Base-by-base conservation (phyloP, 2,888 invertebrate species). In the Mystacides longicornis region DNA sequence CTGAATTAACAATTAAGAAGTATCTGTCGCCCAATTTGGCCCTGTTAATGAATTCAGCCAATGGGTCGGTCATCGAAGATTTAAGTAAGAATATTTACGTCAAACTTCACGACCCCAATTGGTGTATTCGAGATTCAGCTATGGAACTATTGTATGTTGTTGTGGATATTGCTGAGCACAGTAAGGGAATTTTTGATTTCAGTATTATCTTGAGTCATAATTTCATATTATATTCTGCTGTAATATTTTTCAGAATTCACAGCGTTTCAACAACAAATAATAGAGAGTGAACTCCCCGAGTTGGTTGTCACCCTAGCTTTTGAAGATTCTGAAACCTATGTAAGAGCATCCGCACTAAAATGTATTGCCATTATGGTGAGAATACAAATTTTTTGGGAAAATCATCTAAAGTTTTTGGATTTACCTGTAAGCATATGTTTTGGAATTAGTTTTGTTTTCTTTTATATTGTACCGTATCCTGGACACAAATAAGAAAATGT, bases 121-220 rank as follows among this genome's bases (percentile, higher is more conserved):
- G 90, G 91, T 89, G 90, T 68, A 81, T 90, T 1, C 76, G 89
- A 37, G 90, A 91, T 63, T 86, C 86, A 3, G 83, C 87, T 0
- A 66, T 90, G 22, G 89, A 91, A 67, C 71, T 89, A 42, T 70
- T 90, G 5, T 79, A 80, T 45, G 84, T 86, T 0, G 82, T 88
- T 65, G 83, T 85, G 0, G 75, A 76, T 43, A 82, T 89, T 60
- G 84, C 87, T 0, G 81, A 81, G 67, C 74, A 81, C 58, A 88
- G 89, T 89, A 74, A 77, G 82, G 7, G 11, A 5, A 27, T 7
- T 27, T 27, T 27, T 27, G 27, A 7, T 5, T 27, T 11, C 11
- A 27, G 27, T 27, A 27, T 27, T 27, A 7, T 27, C 27, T 27
- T 27, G 11, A 11, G 27, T 7, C 11, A 27, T 27, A 7, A 27